phyloP scores from a whole-genome alignment of 1,140 invertebrate species.

The Pollicipes pollicipes region DNA sequence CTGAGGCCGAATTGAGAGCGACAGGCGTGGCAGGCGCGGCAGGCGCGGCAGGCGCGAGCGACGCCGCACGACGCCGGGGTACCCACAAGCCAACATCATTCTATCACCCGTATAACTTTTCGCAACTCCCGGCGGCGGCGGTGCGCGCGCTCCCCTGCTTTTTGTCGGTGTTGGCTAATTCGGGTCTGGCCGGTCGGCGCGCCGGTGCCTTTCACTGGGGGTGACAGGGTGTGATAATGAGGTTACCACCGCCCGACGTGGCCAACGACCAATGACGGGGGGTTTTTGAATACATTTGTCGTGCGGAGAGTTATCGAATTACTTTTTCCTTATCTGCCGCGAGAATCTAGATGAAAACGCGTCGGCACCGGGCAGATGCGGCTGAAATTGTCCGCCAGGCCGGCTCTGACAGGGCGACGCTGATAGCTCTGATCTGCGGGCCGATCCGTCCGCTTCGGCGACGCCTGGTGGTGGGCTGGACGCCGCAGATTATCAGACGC shows the following conservation, averaged over 20 bases:
- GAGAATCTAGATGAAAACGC: background rate
- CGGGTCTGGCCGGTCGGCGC: no score
- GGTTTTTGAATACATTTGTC: background rate
- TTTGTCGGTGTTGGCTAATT: background rate
- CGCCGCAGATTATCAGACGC: no score
- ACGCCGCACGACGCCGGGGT: no score
- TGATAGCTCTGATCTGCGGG: no score
- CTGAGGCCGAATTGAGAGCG: background rate
- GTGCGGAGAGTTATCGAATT: background rate
- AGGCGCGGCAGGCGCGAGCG: no score
- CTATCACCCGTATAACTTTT: slow-evolving; percentile 1
- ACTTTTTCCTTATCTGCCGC: background rate
- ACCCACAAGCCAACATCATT: no score
- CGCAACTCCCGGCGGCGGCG: no score
- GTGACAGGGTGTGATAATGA: slow-evolving; percentile 1
- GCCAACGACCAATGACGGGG: background rate
- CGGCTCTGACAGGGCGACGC: no score
- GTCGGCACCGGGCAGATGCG: background rate
- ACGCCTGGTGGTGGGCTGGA: no score
- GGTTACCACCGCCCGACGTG: background rate
- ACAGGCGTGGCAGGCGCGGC: no score
- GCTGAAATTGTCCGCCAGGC: background rate
- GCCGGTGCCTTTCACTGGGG: background rate
- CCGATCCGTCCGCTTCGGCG: no score
- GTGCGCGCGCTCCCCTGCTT: background rate